These are phyloP conservation scores for Platerodrilus igneus DNA, from an alignment of 2,888 invertebrate species.

Conservation along the genomic window DNA sequence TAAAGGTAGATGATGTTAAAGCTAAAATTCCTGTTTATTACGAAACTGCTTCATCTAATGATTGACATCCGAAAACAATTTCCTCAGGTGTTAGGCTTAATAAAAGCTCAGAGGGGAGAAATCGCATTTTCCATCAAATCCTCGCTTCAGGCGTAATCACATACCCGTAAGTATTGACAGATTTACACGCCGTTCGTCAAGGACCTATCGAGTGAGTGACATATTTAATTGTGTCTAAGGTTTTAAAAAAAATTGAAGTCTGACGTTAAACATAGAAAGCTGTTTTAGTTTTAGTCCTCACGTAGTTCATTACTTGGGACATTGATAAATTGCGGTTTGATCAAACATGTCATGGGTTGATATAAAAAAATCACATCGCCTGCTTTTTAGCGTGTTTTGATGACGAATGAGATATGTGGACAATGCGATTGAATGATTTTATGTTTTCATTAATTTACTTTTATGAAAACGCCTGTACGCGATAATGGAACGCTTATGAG, in stretches of 20 bases:
- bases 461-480: too few species aligned
- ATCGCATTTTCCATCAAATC: conserved; percentile 25
- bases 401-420: background rate
- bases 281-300: conserved; percentile 10
- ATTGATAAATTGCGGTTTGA: conserved; percentile 13
- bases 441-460: conserved; percentile 1
- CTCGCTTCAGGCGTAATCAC: conserved; percentile 17
- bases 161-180: conserved; percentile 14
- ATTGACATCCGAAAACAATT: conserved; percentile 30
- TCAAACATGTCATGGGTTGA: conserved; percentile 12
- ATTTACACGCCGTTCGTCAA: conserved; percentile 18
- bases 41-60: too few species aligned
- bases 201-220: conserved; percentile 19
- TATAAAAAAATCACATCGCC: conserved; percentile 11
- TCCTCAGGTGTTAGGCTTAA: conserved; percentile 26
- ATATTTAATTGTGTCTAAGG: conserved; percentile 12
- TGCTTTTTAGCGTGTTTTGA: background rate
- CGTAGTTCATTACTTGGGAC: conserved; percentile 12
- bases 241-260: conserved; percentile 9
- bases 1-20: too few species aligned
- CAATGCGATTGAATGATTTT: conserved; percentile 2
- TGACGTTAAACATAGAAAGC: conserved; percentile 8
- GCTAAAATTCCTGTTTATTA: too few species aligned
- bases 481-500: too few species aligned
- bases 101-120: conserved; percentile 25